phyloP scores from a whole-genome alignment of 2,797 vertebrate genomes.

The Adelosebastes latens region DNA sequence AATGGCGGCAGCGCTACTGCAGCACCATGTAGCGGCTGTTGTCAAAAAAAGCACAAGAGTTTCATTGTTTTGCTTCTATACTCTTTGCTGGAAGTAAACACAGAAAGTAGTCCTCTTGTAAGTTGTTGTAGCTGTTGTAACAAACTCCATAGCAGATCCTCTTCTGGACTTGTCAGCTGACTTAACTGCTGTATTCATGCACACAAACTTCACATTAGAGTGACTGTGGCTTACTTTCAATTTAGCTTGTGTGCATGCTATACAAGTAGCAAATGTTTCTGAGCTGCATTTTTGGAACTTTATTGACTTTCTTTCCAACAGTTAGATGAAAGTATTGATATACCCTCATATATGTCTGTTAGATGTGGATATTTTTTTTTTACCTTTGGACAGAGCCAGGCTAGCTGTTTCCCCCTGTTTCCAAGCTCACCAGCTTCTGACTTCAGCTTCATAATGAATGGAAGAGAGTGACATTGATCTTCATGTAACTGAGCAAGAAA shows the following conservation, averaged over 20 bases:
- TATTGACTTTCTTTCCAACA: background rate
- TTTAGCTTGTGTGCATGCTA: background rate
- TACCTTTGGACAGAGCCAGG: background rate
- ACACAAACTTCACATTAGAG: background rate
- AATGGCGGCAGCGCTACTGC: too few relatives aligned
- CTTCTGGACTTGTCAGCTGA: background rate
- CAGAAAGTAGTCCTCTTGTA: background rate
- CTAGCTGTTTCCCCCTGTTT: background rate
- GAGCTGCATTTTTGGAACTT: background rate
- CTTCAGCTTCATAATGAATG: too few relatives aligned
- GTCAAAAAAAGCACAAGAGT: too few relatives aligned
- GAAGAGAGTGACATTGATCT: background rate
- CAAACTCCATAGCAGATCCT: background rate
- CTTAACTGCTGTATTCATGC: background rate
- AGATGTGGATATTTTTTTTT: background rate
- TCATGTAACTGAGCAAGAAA: background rate
- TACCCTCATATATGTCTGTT: background rate
- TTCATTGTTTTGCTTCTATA: too few relatives aligned
- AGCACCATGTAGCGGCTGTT: too few relatives aligned
- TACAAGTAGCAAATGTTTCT: background rate
- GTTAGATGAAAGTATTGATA: background rate
- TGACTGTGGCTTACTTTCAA: background rate
- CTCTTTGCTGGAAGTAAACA: background rate
- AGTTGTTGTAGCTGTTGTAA: background rate
- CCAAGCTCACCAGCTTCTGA: background rate